Conservation (phyloP, 2,888 invertebrate species). For the Eupithecia subumbrata region DNA sequence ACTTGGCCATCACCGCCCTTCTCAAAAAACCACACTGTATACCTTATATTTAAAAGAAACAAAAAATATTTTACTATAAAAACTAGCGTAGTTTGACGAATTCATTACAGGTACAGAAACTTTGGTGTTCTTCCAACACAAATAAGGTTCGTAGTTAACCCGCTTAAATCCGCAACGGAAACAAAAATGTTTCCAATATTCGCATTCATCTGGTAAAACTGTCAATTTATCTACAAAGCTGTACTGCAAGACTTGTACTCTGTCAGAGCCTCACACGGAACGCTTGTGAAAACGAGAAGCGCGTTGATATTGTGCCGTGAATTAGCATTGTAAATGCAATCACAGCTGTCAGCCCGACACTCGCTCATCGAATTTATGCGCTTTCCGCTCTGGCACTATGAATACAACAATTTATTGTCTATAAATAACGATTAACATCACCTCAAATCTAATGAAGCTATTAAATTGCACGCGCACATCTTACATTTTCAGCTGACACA, state of each 20-base stretch:
- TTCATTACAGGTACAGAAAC: no score
- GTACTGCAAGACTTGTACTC: not conserved
- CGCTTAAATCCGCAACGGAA: no score
- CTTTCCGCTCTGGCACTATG: conserved; percentile 75
- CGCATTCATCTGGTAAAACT: not conserved
- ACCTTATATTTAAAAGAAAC: no score
- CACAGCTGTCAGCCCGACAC: conserved; percentile 81
- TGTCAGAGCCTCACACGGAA: conserved; percentile 11
- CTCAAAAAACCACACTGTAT: no score
- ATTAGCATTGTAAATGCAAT: conserved; percentile 85
- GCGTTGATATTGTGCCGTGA: conserved; percentile 75
- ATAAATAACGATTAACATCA: conserved; percentile 76
- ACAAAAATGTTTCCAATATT: not conserved
- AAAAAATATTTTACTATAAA: no score
- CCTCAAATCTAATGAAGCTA: conserved; percentile 66
- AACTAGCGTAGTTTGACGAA: no score
- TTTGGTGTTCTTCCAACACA: no score
- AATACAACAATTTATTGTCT: conserved; percentile 78
- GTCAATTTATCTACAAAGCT: not conserved
- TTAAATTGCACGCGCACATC: conserved; percentile 59
- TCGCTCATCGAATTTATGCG: conserved; percentile 80
- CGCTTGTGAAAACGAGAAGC: conserved; percentile 59
- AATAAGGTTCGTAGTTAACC: no score
- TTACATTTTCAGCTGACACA: conserved; percentile 35
- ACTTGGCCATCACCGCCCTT: no score